phyloP scores from a whole-genome alignment of 2,888 invertebrate species.

The Steinernema scapterisci region DNA sequence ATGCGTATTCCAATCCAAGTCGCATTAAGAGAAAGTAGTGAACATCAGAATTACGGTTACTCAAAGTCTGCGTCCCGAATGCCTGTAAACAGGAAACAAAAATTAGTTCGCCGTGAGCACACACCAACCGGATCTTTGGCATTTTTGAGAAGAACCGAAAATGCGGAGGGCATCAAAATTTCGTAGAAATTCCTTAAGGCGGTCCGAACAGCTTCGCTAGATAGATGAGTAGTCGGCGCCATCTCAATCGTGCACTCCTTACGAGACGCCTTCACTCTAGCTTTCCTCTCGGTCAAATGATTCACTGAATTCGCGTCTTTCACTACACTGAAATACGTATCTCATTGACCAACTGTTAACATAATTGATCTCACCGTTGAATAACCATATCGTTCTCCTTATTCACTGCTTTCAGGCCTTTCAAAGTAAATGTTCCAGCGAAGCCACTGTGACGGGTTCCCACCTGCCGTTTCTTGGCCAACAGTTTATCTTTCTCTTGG shows the following conservation, averaged over 20 bases:
- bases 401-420: slow-evolving; percentile 89
- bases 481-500: slow-evolving; percentile 19
- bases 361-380: slow-evolving; percentile 45
- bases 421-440: slow-evolving; percentile 76
- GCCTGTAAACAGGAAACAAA: slow-evolving; percentile 33
- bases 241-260: background rate
- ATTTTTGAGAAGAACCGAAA: background rate
- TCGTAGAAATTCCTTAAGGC: slow-evolving; percentile 5
- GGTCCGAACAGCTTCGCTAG: background rate
- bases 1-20: slow-evolving; percentile 51
- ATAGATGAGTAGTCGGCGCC: background rate
- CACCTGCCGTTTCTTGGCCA: slow-evolving; percentile 25
- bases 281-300: background rate
- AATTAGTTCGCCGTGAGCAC: background rate
- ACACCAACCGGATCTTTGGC: background rate
- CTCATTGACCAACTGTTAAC: background rate
- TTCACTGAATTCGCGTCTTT: background rate
- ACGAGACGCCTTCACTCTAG: background rate
- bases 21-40: slow-evolving; percentile 51
- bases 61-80: slow-evolving; percentile 34
- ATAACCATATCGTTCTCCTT: slow-evolving; percentile 74
- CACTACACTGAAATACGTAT: background rate
- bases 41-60: slow-evolving; percentile 48
- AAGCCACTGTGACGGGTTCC: background rate
- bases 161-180: background rate